Percentiles rank a stretch among this genome's conserved stretches.
Conservation (phyloP, 2,888 invertebrate species). For the Dione vanillae region DNA sequence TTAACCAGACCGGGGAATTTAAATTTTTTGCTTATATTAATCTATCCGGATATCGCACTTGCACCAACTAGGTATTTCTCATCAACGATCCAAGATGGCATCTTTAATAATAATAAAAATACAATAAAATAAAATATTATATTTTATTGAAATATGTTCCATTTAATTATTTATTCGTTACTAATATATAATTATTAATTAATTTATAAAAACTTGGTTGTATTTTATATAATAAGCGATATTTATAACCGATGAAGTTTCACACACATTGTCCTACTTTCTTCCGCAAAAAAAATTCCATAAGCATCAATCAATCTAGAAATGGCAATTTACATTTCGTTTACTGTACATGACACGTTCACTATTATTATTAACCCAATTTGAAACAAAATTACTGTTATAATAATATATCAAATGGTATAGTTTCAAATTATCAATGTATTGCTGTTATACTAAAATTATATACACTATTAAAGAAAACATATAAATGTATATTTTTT, state of each 20-base stretch:
- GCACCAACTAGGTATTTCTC: no score
- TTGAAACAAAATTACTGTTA: not conserved
- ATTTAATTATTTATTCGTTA: no score
- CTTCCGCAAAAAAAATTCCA: slow-evolving; percentile 39
- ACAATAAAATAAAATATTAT: no score
- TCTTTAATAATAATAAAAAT: no score
- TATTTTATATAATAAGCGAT: not conserved
- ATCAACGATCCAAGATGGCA: no score
- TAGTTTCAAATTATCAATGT: not conserved
- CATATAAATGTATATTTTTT: not conserved
- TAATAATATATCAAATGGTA: not conserved
- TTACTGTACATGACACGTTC: slow-evolving; percentile 19
- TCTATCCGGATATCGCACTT: no score
- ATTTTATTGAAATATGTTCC: no score
- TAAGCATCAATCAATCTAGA: slow-evolving; percentile 26
- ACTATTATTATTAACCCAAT: slow-evolving; percentile 14
- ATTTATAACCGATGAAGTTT: not conserved
- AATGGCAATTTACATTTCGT: slow-evolving; percentile 28
- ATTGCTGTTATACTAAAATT: not conserved
- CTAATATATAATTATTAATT: no score
- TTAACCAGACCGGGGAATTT: no score
- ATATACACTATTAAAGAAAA: not conserved
- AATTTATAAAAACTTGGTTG: not conserved
- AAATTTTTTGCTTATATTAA: no score
- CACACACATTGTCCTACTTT: slow-evolving; percentile 38